Evolutionary conservation across 2,113 vertebrate genomes (phyloP).

Genomic region (Leptodactylus fuscus): DNA sequence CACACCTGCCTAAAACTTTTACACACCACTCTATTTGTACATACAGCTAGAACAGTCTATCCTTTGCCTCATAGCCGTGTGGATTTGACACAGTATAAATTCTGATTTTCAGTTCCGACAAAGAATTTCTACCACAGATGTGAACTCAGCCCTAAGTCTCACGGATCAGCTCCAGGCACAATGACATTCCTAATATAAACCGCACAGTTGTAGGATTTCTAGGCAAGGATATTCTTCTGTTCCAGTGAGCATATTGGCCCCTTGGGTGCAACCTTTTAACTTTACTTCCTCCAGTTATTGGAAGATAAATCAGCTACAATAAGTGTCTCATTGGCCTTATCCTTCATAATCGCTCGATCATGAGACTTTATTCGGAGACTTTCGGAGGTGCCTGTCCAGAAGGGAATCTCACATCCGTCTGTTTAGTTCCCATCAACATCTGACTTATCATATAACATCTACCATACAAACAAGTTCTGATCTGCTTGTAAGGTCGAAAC

Average conservation of each 20-base stretch:
- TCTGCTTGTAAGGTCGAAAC: no score
- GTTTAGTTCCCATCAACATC: no score
- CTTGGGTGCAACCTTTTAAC: constrained; percentile 22
- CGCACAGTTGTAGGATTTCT: background rate
- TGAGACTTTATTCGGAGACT: background rate
- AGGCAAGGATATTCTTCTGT: background rate
- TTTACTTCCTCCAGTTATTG: background rate
- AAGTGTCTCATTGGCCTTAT: constrained; percentile 6
- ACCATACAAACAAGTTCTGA: no score
- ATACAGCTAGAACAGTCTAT: no score
- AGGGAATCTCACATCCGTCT: background rate
- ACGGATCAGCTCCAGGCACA: background rate
- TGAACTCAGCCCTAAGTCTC: background rate
- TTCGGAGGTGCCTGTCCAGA: background rate
- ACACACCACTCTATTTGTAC: no score
- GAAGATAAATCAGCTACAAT: constrained; percentile 13
- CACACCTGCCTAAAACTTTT: no score
- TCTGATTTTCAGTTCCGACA: no score
- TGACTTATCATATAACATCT: no score
- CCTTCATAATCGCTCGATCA: background rate
- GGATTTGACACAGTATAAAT: no score
- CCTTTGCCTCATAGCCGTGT: no score
- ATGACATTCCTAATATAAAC: background rate
- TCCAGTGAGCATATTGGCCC: constrained; percentile 25
- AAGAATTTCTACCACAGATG: background rate